These are phyloP conservation scores for Campoplex nolae DNA, from an alignment of 2,888 invertebrate genomes.

Conservation along the genomic window DNA sequence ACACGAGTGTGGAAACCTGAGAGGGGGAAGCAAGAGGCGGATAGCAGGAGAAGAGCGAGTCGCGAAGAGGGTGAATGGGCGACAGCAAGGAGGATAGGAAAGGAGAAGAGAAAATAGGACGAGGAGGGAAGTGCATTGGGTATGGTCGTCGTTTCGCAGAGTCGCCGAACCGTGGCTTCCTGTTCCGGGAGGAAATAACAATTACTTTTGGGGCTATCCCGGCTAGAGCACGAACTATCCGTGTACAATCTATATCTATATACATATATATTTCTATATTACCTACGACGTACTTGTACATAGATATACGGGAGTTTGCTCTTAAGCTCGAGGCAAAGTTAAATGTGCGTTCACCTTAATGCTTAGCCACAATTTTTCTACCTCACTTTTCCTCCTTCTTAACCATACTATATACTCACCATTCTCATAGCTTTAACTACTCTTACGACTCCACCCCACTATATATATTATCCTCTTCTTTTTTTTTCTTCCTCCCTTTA, in stretches of 20 bases:
- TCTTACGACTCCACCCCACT: constrained; percentile 33
- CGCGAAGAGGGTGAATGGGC: constrained; percentile 36
- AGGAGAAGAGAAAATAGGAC: constrained; percentile 12
- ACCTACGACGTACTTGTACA: constrained; percentile 25
- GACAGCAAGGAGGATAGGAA: constrained; percentile 34
- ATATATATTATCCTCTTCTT: constrained; percentile 10
- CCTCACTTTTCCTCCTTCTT: constrained; percentile 46
- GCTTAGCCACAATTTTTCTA: constrained; percentile 68
- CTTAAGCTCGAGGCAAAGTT: constrained; percentile 62
- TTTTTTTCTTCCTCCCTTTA: constrained; percentile 11
- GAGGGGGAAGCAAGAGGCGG: neutral
- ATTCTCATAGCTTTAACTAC: constrained; percentile 50
- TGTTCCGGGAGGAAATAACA: constrained; percentile 72
- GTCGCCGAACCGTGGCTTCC: constrained; percentile 70
- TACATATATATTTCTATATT: constrained; percentile 38
- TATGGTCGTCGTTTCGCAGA: constrained; percentile 67
- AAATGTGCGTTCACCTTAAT: constrained; percentile 69
- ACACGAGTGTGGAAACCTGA: constrained; percentile 55
- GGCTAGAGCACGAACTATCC: constrained; percentile 55
- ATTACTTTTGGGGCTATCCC: constrained; percentile 69
- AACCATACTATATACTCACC: constrained; percentile 46
- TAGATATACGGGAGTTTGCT: constrained; percentile 40
- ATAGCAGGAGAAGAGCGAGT: neutral
- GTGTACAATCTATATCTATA: neutral
- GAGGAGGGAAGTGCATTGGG: constrained; percentile 39